Conservation (phyloP, 2,113 vertebrate genomes). For the Mastomys natalensis region DNA sequence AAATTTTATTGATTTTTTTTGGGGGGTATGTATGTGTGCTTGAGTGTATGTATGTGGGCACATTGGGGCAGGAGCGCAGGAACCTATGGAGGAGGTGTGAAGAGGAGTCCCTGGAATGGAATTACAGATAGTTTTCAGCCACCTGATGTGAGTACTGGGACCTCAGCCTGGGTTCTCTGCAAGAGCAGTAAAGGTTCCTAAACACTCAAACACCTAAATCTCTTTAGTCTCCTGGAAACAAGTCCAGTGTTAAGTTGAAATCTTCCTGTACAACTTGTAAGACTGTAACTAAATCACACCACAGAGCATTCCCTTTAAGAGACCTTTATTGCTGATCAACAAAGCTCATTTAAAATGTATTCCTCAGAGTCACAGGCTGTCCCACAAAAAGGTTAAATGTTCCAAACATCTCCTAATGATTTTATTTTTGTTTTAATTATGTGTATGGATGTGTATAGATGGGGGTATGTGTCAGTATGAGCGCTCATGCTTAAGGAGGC, state of each 20-base stretch:
- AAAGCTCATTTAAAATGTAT: not conserved
- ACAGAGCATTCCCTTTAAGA: not conserved
- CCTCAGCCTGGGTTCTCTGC: too few relatives aligned
- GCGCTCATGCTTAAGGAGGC: too few relatives aligned
- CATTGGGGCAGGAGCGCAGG: not conserved
- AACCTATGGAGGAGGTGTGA: not conserved
- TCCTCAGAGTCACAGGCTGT: not conserved
- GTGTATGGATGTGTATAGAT: not conserved
- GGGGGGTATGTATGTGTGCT: not conserved
- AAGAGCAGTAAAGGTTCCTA: not conserved
- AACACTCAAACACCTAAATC: not conserved
- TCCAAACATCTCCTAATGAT: not conserved
- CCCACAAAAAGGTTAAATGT: not conserved
- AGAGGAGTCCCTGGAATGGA: not conserved
- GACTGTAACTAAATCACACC: not conserved
- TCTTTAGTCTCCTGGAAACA: not conserved
- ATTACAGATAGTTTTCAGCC: not conserved
- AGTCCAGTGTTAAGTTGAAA: not conserved
- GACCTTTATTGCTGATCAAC: not conserved
- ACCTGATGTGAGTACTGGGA: not conserved
- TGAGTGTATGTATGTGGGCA: not conserved
- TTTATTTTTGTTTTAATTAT: not conserved
- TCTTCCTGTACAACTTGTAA: not conserved
- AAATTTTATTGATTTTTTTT: not conserved
- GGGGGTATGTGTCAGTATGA: too few relatives aligned